Evolutionary conservation across 2,797 vertebrate species (phyloP).

Genomic region (Tadarida brasiliensis): DNA sequence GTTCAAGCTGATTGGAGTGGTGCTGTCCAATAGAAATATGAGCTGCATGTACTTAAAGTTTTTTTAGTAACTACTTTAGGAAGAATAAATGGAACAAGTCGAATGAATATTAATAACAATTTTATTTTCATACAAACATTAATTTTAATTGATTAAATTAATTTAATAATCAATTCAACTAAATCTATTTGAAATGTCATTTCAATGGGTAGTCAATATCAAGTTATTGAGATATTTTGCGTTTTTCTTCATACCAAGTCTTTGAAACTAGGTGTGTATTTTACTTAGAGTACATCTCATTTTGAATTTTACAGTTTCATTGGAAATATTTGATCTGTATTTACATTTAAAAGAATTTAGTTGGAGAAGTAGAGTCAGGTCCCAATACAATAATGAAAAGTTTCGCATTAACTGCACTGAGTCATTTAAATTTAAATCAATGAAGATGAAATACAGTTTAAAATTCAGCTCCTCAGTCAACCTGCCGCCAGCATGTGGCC

Average conservation of each 20-base stretch:
- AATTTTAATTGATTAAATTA: background rate
- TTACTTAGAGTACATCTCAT: background rate
- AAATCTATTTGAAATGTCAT: background rate
- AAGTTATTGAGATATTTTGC: conserved; percentile 16
- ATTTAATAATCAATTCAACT: background rate
- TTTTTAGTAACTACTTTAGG: conserved; percentile 32
- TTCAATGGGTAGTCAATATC: conserved; percentile 4
- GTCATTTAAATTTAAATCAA: background rate
- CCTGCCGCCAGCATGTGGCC: rapidly evolving
- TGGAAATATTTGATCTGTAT: background rate
- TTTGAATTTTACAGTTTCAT: background rate
- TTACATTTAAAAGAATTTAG: background rate
- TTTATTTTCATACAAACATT: background rate
- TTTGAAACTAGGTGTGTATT: background rate
- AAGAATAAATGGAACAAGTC: background rate
- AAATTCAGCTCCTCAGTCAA: background rate
- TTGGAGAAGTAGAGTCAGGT: background rate
- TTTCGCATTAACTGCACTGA: background rate
- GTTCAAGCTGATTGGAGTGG: background rate
- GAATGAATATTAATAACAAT: background rate
- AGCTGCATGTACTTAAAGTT: background rate
- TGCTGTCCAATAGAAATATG: background rate
- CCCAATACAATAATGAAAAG: background rate
- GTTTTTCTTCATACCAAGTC: background rate
- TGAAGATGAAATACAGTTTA: background rate